Base-by-base conservation (phyloP, 92 coral and sea anemone genomes). In the Scolanthus callimorphus region DNA sequence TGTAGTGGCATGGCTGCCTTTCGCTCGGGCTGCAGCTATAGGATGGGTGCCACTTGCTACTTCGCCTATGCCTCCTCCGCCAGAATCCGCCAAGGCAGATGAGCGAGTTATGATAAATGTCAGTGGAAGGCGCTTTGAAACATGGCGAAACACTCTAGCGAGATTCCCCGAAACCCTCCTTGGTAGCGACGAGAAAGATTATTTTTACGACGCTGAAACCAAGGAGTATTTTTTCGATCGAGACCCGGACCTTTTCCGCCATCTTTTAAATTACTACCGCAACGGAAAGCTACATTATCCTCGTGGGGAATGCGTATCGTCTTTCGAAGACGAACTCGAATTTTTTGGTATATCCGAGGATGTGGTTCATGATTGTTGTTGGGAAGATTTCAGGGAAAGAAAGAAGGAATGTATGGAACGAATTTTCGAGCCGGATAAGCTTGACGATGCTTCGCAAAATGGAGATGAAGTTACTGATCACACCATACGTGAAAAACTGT, bases 31-130 rank as follows among this genome's bases (percentile, higher is more conserved):
- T 69, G 99, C 99, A 17, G 99, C 99, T 24, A 90, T 94, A 54
- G 99, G 99, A 69, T 94, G 94, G 99, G 96, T 78, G 30, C 99
- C 99, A 26, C 57, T 94, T n/a, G 99, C 99, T 25, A 74, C 96
- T 38, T 82, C 99, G 38, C 96, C 99, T 21, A 88, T 94, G 96
- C 99, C 97, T 10, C 95, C 99, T 11, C 97, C 99, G 37, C 99
- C 99, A 60, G 99, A 94, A 29, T 55, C 95, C 20, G 83, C 83
- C 47, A 79, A 90, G 59, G 79, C 77, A 53, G 99, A 94, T 61
- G 97, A 94, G 58, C 85, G 96, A 74, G 91, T 94, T 51, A 94
- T 89, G 59, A 89, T 94, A 57, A 94, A 94, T 59, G 99, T 94
- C 49, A 88, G 96, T 64, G 99, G 99, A 58, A 87, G 99, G 59